Base-by-base conservation (phyloP, 2,888 invertebrate genomes). In the Leptinotarsa juncta region DNA sequence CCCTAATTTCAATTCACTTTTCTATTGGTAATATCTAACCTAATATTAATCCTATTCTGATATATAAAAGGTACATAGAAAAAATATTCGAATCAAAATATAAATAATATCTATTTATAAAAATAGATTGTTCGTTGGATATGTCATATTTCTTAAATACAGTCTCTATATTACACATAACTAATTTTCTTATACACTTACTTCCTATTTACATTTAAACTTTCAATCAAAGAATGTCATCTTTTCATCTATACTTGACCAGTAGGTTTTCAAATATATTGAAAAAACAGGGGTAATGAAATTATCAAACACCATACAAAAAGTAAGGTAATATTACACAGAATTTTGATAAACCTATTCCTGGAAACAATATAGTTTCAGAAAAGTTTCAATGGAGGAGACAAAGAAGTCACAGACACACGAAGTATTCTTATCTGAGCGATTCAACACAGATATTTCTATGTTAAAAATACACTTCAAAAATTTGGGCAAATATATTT, bases 131-230 rank as follows among this genome's bases (percentile, higher is more conserved):
- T 57, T 57, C 57, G 20, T 23, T 57, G 14, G 18, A 57, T 57
- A 57, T 57, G 3, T 23, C 57, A 14, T 23, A 57, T 23, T 57
- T 16, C 23, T 57, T 20, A 57, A 57, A 57, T 57, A 57, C 57
- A 57, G 57, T 57, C 57, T 15, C 20, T 23, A 57, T 26, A 53
- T 55, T 68, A 68, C 68, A 68, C 50, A 53, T 26, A 32, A 55
- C 55, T 68, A 68, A 68, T 26, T 68, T 53, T 23, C 26, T 57
- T 57, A 57, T 51, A 50, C n/a, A 16, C 51, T n/a, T 51, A n/a
- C 4, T 51, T 16, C 51, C n/a, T 51, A 51, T 51, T 51, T 51
- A 51, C 51, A 51, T 16, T 42, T n/a, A 51, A 15, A 51, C 5
- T 51, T 51, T 51, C 51, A 51, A 15, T 51, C 5, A 51, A 16